Conservation (phyloP, 2,797 vertebrate genomes). For the Cottoperca gobio region DNA sequence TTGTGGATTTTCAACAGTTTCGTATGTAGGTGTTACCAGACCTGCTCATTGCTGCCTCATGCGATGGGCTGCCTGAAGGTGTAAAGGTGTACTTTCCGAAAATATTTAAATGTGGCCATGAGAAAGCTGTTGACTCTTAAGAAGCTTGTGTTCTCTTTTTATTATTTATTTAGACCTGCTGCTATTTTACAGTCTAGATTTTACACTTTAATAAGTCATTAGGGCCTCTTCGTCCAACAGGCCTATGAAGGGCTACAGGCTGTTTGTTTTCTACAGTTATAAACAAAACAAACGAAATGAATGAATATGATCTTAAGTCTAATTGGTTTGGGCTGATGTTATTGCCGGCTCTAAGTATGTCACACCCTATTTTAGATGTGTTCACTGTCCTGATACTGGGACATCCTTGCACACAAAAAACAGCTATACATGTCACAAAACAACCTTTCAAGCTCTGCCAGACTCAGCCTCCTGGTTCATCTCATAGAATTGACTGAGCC, state of each 20-base stretch:
- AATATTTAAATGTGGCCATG: constrained; percentile 18
- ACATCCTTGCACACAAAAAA: constrained; percentile 4
- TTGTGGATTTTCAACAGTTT: not conserved
- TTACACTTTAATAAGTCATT: constrained; percentile 37
- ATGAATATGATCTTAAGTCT: constrained; percentile 13
- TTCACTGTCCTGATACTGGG: not conserved
- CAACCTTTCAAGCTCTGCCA: constrained; percentile 5
- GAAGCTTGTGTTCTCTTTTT: not conserved
- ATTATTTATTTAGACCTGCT: constrained; percentile 22
- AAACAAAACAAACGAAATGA: constrained; percentile 32
- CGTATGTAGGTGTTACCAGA: not conserved
- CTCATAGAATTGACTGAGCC: constrained; percentile 27
- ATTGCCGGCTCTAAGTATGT: not conserved
- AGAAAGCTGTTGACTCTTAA: constrained; percentile 19
- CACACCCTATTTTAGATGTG: not conserved
- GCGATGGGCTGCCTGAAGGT: constrained; percentile 11
- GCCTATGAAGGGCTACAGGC: not conserved
- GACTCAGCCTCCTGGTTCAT: constrained; percentile 23
- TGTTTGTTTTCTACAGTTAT: constrained; percentile 38
- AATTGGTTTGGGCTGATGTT: constrained; percentile 7
- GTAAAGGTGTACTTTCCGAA: constrained; percentile 7
- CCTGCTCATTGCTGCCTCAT: not conserved
- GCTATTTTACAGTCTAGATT: constrained; percentile 24
- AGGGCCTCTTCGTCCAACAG: constrained; percentile 29
- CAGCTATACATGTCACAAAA: not conserved